Conservation (phyloP, 1,140 invertebrate species). For the Bombus waltoni region DNA sequence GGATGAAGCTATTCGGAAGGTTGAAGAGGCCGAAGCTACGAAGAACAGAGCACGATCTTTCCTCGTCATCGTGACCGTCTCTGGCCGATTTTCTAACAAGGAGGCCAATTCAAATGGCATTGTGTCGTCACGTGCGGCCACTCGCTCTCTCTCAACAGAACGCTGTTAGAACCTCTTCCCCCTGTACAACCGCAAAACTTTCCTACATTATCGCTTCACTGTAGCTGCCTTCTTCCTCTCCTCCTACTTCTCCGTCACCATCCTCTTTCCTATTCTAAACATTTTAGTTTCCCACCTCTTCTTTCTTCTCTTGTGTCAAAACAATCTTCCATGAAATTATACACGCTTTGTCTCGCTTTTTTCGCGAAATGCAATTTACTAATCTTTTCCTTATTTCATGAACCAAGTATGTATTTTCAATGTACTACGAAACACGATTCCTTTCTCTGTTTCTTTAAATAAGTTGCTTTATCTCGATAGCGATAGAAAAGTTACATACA, state of each 20-base stretch:
- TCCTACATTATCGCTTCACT: neutral
- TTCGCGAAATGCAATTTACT: neutral
- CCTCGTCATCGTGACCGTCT: constrained; percentile 46
- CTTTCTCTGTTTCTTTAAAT: neutral
- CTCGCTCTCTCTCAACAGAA: constrained; percentile 65
- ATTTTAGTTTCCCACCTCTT: neutral
- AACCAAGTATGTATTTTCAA: neutral
- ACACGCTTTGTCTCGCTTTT: neutral
- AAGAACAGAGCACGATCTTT: constrained; percentile 57
- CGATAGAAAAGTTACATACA: constrained; percentile 13
- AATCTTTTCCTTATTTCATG: too few relatives aligned
- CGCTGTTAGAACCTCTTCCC: constrained; percentile 52
- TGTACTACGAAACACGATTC: neutral
- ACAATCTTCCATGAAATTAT: neutral
- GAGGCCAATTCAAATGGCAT: constrained; percentile 76
- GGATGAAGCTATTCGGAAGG: constrained; percentile 39
- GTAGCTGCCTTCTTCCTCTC: constrained; percentile 14
- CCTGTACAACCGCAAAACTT: constrained; percentile 18
- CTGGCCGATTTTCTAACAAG: constrained; percentile 56
- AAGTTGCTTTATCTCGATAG: neutral
- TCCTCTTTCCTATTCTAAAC: neutral
- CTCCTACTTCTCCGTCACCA: too few relatives aligned
- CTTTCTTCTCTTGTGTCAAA: neutral
- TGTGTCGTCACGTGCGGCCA: constrained; percentile 80
- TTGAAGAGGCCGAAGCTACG: constrained; percentile 47